These are phyloP conservation scores for Anguilla pacifica DNA, from an alignment of 2,797 vertebrate species.

Conservation along the genomic window DNA sequence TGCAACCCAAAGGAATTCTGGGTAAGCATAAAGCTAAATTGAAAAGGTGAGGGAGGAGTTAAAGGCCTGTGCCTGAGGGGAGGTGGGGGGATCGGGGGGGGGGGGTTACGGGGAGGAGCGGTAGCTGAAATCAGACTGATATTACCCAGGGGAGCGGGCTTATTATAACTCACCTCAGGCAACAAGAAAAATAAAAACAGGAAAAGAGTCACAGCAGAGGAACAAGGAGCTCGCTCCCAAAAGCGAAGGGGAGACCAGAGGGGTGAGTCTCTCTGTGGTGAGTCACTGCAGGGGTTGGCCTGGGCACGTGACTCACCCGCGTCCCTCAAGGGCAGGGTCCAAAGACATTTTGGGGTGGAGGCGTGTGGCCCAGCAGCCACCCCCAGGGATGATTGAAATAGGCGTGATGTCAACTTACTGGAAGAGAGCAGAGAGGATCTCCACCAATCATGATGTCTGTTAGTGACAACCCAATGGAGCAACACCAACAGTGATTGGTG, in stretches of 20 bases:
- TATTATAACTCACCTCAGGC: background rate
- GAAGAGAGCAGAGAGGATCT: too few species aligned
- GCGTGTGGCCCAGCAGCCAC: background rate
- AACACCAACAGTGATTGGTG: too few species aligned
- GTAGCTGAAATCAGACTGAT: background rate
- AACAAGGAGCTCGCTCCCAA: background rate
- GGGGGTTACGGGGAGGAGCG: background rate
- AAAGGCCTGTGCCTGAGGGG: background rate
- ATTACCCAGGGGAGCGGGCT: background rate
- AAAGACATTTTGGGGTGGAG: background rate
- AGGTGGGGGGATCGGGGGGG: too few species aligned
- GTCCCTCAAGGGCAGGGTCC: background rate
- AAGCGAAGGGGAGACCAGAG: background rate
- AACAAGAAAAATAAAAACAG: background rate
- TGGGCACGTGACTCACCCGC: background rate
- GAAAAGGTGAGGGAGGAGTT: background rate
- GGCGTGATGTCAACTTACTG: too few species aligned
- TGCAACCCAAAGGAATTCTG: background rate
- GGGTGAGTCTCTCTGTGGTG: background rate
- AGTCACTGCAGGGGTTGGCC: background rate
- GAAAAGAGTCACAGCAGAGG: background rate
- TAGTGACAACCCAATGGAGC: too few species aligned
- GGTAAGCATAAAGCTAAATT: background rate
- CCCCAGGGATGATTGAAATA: too few species aligned
- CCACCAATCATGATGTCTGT: too few species aligned